phyloP scores from a whole-genome alignment of 2,888 invertebrate species.

The Entomobrya proxima region DNA sequence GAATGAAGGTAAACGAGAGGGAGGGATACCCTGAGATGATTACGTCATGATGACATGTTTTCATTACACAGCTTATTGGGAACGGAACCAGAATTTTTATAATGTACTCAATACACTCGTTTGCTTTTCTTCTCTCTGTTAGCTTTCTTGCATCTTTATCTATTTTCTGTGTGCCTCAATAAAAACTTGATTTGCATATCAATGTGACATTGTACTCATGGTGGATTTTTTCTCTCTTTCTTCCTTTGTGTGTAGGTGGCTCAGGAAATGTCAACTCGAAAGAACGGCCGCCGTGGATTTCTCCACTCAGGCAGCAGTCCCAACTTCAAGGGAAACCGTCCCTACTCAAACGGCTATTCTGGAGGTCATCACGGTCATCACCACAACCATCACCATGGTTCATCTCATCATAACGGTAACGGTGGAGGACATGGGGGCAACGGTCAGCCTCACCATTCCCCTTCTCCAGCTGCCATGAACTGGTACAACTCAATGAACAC shows the following conservation, averaged over 20 bases:
- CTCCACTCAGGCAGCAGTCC: constrained; percentile 72
- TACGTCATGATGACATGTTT: constrained; percentile 11
- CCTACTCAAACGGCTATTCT: constrained; percentile 63
- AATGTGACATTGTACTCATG: neutral
- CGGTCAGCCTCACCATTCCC: constrained; percentile 70
- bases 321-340: constrained; percentile 72
- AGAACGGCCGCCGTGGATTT: constrained; percentile 73
- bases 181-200: neutral
- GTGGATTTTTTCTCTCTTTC: neutral
- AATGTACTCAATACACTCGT: neutral
- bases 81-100: neutral
- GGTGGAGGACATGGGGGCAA: constrained; percentile 54
- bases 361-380: constrained; percentile 61
- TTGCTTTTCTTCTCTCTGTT: neutral
- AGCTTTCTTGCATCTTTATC: neutral
- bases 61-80: no score
- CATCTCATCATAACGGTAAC: constrained; percentile 55
- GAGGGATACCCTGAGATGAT: neutral
- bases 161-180: neutral
- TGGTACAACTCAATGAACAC: constrained; percentile 73
- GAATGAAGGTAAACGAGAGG: neutral
- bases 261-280: constrained; percentile 72
- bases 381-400: constrained; percentile 62
- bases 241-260: constrained; percentile 62
- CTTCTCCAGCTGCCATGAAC: constrained; percentile 73